Conservation (phyloP, 2,888 invertebrate species). For the Xestia rhomboidea region DNA sequence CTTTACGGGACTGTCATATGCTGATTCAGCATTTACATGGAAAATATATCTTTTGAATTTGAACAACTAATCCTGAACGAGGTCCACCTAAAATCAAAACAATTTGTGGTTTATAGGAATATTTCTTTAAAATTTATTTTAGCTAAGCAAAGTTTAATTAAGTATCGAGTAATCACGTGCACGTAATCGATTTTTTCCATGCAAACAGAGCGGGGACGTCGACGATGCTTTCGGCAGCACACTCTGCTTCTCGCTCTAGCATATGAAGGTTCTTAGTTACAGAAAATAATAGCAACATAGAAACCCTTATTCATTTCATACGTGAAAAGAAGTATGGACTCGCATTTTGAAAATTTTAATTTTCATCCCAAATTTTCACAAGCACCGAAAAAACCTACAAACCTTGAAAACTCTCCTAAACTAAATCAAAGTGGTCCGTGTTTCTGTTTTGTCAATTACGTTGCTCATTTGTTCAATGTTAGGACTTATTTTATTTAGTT, state of each 20-base stretch:
- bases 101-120: neutral
- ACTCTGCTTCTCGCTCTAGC: no score
- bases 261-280: no score
- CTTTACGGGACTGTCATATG: neutral
- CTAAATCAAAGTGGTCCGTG: conserved; percentile 22
- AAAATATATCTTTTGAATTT: neutral
- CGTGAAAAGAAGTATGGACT: neutral
- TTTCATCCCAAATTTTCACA: neutral
- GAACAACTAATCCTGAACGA: neutral
- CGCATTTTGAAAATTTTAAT: neutral
- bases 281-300: no score
- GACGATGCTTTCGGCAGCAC: no score
- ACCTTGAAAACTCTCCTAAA: neutral
- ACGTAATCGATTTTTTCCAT: neutral
- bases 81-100: neutral
- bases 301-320: no score
- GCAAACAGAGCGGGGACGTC: no score
- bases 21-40: neutral
- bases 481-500: conserved; percentile 27
- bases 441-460: conserved; percentile 13
- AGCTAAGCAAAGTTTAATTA: neutral
- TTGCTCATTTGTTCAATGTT: conserved; percentile 17
- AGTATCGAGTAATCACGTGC: no score
- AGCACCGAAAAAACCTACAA: neutral
- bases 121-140: neutral